Evolutionary conservation across 2,888 invertebrate species (phyloP), one percentile per base, ranked within the genome.

Genomic region (Galerucella nymphaeae): DNA sequence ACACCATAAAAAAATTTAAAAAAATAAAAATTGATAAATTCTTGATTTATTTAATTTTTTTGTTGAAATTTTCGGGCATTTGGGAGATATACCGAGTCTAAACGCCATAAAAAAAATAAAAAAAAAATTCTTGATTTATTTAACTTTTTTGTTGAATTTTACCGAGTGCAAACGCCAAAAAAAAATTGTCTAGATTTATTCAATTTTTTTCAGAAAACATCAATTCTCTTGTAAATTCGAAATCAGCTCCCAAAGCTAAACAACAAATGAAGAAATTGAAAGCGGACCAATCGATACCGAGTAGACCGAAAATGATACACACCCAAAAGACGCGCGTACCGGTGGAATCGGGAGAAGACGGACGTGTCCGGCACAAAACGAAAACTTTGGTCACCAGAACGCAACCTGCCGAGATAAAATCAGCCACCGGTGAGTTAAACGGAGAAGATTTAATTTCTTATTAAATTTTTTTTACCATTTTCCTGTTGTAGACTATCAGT

Each of bases 261-360:
- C 78, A 77, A 53, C 66, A 50, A 45, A 18, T 76, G 10, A 74
- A 82, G 70, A 83, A 82, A 57, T 83, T 85, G 55, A 87, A 87
- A 81, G 85, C 58, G 23, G 79, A 79, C 84, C 86, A 66, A 83
- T 86, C 64, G 16, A 41, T 75, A 16, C 88, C 88, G 9, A 88
- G 90, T 1, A 88, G 93, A 42, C 93, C 93, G 4, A 91, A 91
- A 82, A 93, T 94, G 93, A 94, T 94, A 79, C 93, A 93, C 83
- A 94, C 94, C 0, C 92, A 92, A 82, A 92, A 91, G 80, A 89
- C 90, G 63, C 85, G 89, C 48, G 88, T 89, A 2, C 86, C 90
- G 0, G 87, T 88, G 1, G 89, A 89, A 66, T 86, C 88, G 2
- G 86, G 85, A 10, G 89, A 89, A 67, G 89, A 89, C 16, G 88